A percentile compares a stretch with the other conserved stretches of the same genome.
These are phyloP conservation scores for Falco berigora DNA, from an alignment of 2,797 vertebrate genomes.

Conservation along the genomic window DNA sequence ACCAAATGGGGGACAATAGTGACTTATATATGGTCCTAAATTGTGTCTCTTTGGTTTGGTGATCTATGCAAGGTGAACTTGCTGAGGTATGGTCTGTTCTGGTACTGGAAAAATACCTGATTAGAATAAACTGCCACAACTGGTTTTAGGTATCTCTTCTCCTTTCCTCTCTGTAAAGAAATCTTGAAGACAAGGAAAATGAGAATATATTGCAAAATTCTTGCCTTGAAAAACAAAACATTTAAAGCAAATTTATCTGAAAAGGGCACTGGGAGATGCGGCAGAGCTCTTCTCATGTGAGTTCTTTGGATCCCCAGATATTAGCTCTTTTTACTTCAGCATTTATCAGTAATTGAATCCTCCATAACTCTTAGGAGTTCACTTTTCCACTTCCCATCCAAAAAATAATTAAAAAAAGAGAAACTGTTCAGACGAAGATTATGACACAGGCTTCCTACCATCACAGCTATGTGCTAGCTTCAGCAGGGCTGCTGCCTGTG, in stretches of 20 bases:
- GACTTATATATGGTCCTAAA: neutral
- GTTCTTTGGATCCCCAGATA: neutral
- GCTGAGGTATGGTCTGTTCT: neutral
- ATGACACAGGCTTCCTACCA: conserved; percentile 19
- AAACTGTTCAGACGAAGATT: neutral
- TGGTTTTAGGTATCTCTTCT: neutral
- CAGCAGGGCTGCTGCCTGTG: neutral
- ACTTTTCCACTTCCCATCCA: neutral
- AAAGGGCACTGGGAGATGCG: neutral
- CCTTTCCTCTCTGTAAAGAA: neutral
- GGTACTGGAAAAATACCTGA: neutral
- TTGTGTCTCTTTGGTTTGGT: neutral
- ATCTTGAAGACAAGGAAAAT: neutral
- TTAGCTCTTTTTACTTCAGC: neutral
- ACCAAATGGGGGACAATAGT: neutral
- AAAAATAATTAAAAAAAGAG: neutral
- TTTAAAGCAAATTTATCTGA: neutral
- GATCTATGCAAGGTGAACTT: neutral
- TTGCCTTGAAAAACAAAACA: neutral
- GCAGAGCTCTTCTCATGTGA: neutral
- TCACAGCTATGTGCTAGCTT: conserved; percentile 51
- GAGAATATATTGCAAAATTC: neutral
- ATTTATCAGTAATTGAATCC: neutral
- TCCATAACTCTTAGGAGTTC: neutral
- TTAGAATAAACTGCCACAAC: neutral